phyloP scores from a whole-genome alignment of 2,113 vertebrate species.

The Podarcis cretensis region DNA sequence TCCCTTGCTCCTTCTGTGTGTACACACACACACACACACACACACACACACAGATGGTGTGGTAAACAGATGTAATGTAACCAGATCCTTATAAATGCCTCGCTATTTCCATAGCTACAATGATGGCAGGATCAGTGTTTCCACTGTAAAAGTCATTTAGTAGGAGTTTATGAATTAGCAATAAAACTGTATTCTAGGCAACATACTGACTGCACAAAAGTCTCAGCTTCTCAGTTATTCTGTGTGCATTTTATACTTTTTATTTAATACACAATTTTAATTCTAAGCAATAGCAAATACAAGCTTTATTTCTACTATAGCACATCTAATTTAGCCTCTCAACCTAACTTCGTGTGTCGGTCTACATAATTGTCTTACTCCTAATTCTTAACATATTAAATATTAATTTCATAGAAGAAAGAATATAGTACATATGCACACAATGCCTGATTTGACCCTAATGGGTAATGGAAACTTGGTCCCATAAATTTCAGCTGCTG shows the following conservation, averaged over 20 bases:
- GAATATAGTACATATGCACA: not conserved
- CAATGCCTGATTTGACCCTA: not conserved
- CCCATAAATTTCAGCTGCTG: not conserved
- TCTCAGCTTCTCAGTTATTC: constrained; percentile 65
- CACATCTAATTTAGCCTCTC: not conserved
- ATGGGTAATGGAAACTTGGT: not conserved
- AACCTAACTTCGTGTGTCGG: not conserved
- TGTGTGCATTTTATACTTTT: constrained; percentile 57
- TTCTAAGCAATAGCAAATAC: not conserved
- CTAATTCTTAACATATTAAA: not conserved
- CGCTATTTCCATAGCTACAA: constrained; percentile 72
- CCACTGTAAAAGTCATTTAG: constrained; percentile 73
- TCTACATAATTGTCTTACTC: not conserved
- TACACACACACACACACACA: constrained; percentile 67
- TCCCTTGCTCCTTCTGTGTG: constrained; percentile 51
- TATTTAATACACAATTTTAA: constrained; percentile 4
- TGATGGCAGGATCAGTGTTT: constrained; percentile 72
- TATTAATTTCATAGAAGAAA: not conserved
- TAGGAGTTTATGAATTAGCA: constrained; percentile 68
- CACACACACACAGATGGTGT: constrained; percentile 58
- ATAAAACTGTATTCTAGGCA: constrained; percentile 66
- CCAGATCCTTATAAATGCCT: constrained; percentile 73
- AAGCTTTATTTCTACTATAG: not conserved
- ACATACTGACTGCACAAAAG: constrained; percentile 57
- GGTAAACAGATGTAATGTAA: constrained; percentile 70